These are phyloP conservation scores for Eristalis intricaria DNA, from an alignment of 2,888 invertebrate species.

Conservation along the genomic window DNA sequence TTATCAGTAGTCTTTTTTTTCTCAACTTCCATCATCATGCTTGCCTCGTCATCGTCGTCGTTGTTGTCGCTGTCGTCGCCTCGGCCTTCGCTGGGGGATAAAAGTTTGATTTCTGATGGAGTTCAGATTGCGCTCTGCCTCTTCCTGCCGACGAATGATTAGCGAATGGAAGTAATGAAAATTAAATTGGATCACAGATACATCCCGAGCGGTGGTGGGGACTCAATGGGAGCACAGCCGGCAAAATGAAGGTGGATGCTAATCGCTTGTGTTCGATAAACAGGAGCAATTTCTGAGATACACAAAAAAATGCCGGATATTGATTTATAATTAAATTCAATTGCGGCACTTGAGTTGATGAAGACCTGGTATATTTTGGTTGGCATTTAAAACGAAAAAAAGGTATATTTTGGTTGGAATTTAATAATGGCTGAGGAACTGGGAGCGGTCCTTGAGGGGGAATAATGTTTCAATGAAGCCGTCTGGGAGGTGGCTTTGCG, in stretches of 20 bases:
- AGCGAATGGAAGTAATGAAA: conserved; percentile 45
- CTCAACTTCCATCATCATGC: not conserved
- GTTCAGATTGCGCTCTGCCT: not conserved
- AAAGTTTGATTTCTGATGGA: conserved; percentile 25
- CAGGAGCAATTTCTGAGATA: conserved; percentile 27
- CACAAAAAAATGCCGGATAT: conserved; percentile 25
- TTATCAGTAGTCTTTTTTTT: conserved; percentile 50
- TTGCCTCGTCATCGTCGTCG: not conserved
- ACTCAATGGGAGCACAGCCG: not conserved
- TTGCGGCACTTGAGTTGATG: not conserved
- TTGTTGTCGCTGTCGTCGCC: not conserved
- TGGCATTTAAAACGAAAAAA: not conserved
- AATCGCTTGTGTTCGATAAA: conserved; percentile 29
- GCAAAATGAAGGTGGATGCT: not conserved
- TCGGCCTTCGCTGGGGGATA: not conserved
- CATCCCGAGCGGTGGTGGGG: not conserved
- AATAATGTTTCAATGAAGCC: too few relatives aligned
- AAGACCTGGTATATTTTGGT: not conserved
- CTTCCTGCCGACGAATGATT: conserved; percentile 27
- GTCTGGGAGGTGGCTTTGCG: too few relatives aligned
- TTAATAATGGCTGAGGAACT: not conserved
- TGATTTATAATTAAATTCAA: conserved; percentile 28
- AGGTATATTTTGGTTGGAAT: not conserved
- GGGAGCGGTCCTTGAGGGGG: not conserved
- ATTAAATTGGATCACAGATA: conserved; percentile 27